These are phyloP conservation scores for Danio jaintianensis DNA, from an alignment of 2,797 vertebrate species.

Conservation along the genomic window DNA sequence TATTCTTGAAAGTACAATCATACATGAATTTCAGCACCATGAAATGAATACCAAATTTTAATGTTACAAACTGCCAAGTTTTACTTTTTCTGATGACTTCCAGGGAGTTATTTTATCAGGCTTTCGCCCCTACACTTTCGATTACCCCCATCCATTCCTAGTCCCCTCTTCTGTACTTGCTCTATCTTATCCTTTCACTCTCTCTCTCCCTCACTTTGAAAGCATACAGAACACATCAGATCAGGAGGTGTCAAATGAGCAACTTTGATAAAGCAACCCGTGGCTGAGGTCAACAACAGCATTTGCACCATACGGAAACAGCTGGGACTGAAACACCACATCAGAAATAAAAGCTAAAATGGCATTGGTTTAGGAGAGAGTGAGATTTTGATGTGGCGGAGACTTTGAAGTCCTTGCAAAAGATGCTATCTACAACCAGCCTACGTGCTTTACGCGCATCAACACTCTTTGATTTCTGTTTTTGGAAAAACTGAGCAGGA, in stretches of 20 bases:
- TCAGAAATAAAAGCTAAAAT: conserved; percentile 7
- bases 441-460: background rate
- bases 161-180: background rate
- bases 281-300: conserved; percentile 11
- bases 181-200: background rate
- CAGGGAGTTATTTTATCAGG: conserved; percentile 46
- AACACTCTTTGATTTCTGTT: background rate
- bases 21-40: no score
- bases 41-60: no score
- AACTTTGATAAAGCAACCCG: conserved; percentile 19
- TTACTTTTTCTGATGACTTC: conserved; percentile 21
- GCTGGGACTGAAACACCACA: background rate
- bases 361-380: background rate
- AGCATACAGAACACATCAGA: background rate
- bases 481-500: background rate
- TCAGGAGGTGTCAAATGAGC: conserved; percentile 26
- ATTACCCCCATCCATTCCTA: background rate
- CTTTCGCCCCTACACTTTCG: conserved; percentile 37
- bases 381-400: conserved; percentile 5
- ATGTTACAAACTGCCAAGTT: no score
- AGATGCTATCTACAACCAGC: conserved; percentile 1
- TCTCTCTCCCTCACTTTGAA: background rate
- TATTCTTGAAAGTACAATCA: no score
- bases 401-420: conserved; percentile 28
- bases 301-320: background rate